phyloP scores from a whole-genome alignment of 2,113 vertebrate genomes.

The Neodon shergylaensis region DNA sequence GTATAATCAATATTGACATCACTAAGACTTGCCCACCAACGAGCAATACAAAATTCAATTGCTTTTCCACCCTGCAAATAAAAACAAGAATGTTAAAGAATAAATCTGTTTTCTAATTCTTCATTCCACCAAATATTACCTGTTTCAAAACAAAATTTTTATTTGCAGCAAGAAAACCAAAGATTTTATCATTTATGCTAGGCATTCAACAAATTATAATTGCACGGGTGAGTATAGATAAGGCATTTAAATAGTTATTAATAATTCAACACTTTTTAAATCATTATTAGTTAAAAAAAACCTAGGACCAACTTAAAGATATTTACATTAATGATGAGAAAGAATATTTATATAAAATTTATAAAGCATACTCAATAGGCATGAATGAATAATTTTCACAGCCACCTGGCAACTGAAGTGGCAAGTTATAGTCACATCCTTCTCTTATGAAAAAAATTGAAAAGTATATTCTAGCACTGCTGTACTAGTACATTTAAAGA shows the following conservation, averaged over 20 bases:
- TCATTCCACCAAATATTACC: constrained; percentile 10
- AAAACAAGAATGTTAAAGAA: neutral
- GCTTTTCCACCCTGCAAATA: constrained; percentile 90
- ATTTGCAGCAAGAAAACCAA: constrained; percentile 1
- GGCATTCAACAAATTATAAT: neutral
- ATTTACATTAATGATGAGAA: neutral
- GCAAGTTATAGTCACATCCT: neutral
- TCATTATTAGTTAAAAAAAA: neutral
- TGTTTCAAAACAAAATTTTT: constrained; percentile 17
- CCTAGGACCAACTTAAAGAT: neutral
- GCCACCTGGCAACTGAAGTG: neutral
- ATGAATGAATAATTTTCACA: neutral
- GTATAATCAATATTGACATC: constrained; percentile 96
- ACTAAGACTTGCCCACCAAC: constrained; percentile 98
- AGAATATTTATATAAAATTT: neutral
- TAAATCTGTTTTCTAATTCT: neutral
- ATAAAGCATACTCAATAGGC: neutral
- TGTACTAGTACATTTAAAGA: neutral
- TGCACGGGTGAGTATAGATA: neutral
- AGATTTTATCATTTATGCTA: neutral
- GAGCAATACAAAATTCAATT: constrained; percentile 96
- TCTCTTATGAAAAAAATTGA: neutral
- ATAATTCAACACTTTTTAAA: neutral
- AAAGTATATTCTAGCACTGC: neutral
- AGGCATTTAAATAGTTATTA: neutral